Percentiles rank a stretch among this genome's conserved stretches.
These are phyloP conservation scores for Liasis olivaceus DNA, from an alignment of 2,797 vertebrate species.

Conservation along the genomic window DNA sequence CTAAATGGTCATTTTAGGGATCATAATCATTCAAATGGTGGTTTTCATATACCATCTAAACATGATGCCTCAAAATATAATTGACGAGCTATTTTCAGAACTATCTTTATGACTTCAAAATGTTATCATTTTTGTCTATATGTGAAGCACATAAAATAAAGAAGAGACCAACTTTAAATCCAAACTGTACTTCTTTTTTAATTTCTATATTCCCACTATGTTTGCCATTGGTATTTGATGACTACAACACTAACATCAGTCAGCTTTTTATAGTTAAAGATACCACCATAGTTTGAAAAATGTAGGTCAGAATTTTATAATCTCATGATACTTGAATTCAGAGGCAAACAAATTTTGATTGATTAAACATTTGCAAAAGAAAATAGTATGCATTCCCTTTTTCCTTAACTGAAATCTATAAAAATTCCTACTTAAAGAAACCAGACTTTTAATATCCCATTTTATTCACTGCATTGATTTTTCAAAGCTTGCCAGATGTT, in stretches of 20 bases:
- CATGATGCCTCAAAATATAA: not conserved
- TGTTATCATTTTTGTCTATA: not conserved
- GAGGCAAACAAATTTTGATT: not conserved
- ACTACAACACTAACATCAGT: not conserved
- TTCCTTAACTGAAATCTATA: not conserved
- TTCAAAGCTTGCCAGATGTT: slow-evolving; percentile 14
- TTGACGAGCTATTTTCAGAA: not conserved
- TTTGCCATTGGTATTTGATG: no score
- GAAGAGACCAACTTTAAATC: not conserved
- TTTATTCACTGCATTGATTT: not conserved
- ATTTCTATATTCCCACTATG: no score
- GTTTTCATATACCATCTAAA: not conserved
- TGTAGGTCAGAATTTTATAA: not conserved
- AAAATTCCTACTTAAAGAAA: not conserved
- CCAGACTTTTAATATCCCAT: not conserved
- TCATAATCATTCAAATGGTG: not conserved
- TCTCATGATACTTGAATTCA: not conserved
- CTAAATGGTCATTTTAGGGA: not conserved
- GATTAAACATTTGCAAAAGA: not conserved
- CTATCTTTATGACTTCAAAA: not conserved
- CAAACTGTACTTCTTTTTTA: not conserved
- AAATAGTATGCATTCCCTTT: not conserved
- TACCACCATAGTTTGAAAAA: not conserved
- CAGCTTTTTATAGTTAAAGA: not conserved
- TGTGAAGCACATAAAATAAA: not conserved